Evolutionary conservation across 2,888 invertebrate genomes (phyloP), one percentile per base, ranked within the genome.

Genomic region (Aplocera efformata): DNA sequence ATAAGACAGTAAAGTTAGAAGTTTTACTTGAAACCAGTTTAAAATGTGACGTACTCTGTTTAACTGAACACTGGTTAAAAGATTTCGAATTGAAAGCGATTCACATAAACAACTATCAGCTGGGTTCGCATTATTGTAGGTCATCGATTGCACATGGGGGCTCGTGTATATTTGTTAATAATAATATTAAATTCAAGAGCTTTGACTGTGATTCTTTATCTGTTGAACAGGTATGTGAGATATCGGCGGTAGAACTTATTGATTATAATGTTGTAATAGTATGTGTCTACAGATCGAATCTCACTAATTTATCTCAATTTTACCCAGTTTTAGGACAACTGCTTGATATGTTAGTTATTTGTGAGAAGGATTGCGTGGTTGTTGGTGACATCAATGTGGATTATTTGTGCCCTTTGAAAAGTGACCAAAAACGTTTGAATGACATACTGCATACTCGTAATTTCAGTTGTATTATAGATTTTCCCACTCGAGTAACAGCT

Each of bases 141-240:
- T 8, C 9, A 21, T 31, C 31, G 1, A 22, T 37, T 36, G 5
- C 48, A 65, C 13, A 31, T 10, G 31, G 31, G 1, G 31, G 31
- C 7, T 31, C 31, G 9, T 31, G 31, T 22, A 22, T 31, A 1
- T 31, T 22, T 31, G 31, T 31, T 10, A 65, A 63, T 23, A 29
- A 23, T 11, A 9, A 29, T 1, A 28, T 29, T 23, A 8, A 22
- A 3, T 23, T 24, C 11, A 13, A 13, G 11, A 11, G 32, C 1
- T 24, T 32, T 1, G 28, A 32, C 2, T 29, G 6, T 7, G 24
- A 5, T 10, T 4, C 1, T 1, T 3, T 39, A 9, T 39, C 39
- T 1, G 28, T 39, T 1, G 32, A 32, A 9, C 32, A 25, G 3
- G 24, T 32, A 3, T 32, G 24, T 7, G 32, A 32, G 13, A 25